These are phyloP conservation scores for Leucopsar rothschildi DNA, from an alignment of 2,113 vertebrate species.

Conservation along the genomic window DNA sequence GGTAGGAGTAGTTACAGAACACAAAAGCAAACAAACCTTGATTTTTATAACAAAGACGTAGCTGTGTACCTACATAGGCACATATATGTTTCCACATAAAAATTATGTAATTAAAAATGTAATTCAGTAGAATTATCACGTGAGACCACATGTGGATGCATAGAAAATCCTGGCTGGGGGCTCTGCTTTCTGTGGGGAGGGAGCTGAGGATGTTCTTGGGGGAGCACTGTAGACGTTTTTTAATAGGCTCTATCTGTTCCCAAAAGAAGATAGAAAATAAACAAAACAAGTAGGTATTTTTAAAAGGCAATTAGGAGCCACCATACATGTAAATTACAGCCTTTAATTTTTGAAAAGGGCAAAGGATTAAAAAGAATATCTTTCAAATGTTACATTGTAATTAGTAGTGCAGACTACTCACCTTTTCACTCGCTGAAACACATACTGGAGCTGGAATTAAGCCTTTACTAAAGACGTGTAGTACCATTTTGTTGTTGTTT, in stretches of 20 bases:
- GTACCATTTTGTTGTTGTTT: not conserved
- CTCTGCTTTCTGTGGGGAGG: not conserved
- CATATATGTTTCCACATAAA: not conserved
- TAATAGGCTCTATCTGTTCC: not conserved
- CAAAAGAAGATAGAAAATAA: conserved; percentile 23
- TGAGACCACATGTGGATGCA: not conserved
- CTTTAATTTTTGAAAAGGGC: conserved; percentile 59
- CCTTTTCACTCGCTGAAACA: not conserved
- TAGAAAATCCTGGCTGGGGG: not conserved
- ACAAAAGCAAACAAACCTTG: not conserved
- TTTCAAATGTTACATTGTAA: conserved; percentile 59
- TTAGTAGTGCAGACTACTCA: not conserved
- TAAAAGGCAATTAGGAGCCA: not conserved
- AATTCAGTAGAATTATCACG: not conserved
- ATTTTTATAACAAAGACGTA: not conserved
- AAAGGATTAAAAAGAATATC: conserved; percentile 54
- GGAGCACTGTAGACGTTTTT: not conserved
- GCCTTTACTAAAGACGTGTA: not conserved
- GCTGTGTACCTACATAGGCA: not conserved
- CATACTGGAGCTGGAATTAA: not conserved
- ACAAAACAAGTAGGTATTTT: conserved; percentile 18
- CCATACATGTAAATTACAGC: conserved; percentile 26
- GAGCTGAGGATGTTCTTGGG: not conserved
- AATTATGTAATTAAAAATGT: conserved; percentile 36
- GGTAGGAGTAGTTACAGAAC: not conserved